These are phyloP conservation scores for Rissa tridactyla DNA, from an alignment of 2,113 vertebrate genomes.

Conservation along the genomic window DNA sequence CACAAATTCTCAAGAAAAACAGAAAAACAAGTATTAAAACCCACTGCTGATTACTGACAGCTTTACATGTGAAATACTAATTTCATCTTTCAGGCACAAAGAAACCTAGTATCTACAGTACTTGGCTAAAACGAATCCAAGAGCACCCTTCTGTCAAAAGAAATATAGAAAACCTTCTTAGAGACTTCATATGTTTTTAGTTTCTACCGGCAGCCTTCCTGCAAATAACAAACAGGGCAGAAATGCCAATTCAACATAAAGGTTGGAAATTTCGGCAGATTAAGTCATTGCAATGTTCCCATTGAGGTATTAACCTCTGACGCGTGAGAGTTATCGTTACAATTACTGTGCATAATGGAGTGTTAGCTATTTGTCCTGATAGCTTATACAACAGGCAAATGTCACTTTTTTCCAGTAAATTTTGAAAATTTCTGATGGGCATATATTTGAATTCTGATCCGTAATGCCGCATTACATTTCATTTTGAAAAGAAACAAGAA, in stretches of 20 bases:
- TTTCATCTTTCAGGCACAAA: neutral
- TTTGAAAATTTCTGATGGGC: neutral
- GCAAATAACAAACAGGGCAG: neutral
- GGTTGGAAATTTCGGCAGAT: neutral
- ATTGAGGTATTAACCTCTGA: neutral
- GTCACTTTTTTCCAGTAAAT: neutral
- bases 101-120: neutral
- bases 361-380: neutral
- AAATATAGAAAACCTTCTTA: neutral
- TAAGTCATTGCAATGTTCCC: neutral
- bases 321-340: neutral
- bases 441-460: neutral
- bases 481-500: neutral
- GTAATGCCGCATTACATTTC: neutral
- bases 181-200: accelerated
- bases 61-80: neutral
- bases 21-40: neutral
- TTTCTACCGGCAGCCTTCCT: neutral
- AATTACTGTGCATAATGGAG: neutral
- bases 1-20: conserved; percentile 84
- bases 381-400: neutral
- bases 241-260: neutral
- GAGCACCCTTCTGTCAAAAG: neutral
- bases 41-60: neutral
- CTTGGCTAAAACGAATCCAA: neutral